phyloP scores from a whole-genome alignment of 2,113 vertebrate species.

The Actinemys pallida region DNA sequence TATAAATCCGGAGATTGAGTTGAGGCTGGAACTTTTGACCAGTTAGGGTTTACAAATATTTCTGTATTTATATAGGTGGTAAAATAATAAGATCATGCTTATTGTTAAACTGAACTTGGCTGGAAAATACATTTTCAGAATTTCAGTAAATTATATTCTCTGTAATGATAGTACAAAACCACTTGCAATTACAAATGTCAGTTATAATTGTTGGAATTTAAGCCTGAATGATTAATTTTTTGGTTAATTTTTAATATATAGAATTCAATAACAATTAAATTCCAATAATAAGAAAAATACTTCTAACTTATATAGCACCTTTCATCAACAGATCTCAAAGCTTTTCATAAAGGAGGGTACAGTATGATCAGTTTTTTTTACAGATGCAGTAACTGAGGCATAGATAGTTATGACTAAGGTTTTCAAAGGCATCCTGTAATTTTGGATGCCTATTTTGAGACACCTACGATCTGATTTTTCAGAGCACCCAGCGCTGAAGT shows the following conservation, averaged over 20 bases:
- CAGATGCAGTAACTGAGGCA: background rate
- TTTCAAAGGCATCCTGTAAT: background rate
- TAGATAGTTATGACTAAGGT: background rate
- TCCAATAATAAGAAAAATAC: background rate
- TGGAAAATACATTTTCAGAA: background rate
- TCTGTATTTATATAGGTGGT: background rate
- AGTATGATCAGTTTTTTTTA: background rate
- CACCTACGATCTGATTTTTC: background rate
- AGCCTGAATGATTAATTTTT: background rate
- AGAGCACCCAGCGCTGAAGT: background rate
- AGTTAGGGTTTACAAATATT: background rate
- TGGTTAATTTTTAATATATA: conserved; percentile 18
- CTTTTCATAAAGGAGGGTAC: background rate
- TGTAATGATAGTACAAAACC: background rate
- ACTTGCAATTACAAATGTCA: background rate
- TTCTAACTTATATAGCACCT: background rate
- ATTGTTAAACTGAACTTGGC: background rate
- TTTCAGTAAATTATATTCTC: background rate
- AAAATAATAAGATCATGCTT: background rate
- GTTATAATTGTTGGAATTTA: background rate
- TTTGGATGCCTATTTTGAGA: background rate
- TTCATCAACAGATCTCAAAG: background rate
- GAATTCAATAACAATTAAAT: background rate
- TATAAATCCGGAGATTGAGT: background rate
- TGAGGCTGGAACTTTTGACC: background rate